Base-by-base conservation (phyloP, 2,113 vertebrate genomes). In the Ctenodactylus gundi region DNA sequence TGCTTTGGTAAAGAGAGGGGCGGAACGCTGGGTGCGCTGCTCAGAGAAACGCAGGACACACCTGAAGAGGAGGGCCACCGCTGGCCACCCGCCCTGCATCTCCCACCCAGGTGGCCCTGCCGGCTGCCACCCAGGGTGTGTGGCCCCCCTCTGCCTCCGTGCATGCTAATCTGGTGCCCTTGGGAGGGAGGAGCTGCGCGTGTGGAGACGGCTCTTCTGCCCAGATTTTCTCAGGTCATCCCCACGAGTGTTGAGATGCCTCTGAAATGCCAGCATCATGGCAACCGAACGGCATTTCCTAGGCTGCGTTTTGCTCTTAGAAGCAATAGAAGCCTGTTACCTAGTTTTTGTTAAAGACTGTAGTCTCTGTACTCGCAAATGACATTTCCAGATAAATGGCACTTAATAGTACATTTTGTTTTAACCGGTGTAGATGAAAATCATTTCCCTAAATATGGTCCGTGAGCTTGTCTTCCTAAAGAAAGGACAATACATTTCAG, bases 401-500 rank as follows among this genome's bases (percentile, higher is more conserved):
- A 6, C 12, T 83, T 41, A 64, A 78, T 4, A n/a, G n/a, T n/a
- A n/a, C n/a, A n/a, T n/a, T n/a, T n/a, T n/a, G 14, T 34, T 36
- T 18, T 60, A 46, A 51, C 23, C 36, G 7, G 92, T 90, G 72
- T 78, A 84, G 91, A 36, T 72, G 57, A 78, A 49, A 78, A 9
- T 65, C 57, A n/a, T n/a, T 90, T 81, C 75, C 91, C 95, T 68
- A 64, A 77, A 57, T 41, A 9, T 23, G 15, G 9, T 55, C 68
- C 41, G 57, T 46, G 36, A 4, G 3, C 9, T 77, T 67, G 64
- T 36, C 53, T 90, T 85, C 70, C 65, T 70, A 44, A 90, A 85
- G 92, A 78, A 85, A 44, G 49, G 31, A 60, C 17, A 49, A 25
- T 82, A 21, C 39, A 41, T 91, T 82, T 68, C 27, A 49, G 67